These are phyloP conservation scores for Scaptomyza parva DNA, from an alignment of 2,888 invertebrate species.

Conservation along the genomic window DNA sequence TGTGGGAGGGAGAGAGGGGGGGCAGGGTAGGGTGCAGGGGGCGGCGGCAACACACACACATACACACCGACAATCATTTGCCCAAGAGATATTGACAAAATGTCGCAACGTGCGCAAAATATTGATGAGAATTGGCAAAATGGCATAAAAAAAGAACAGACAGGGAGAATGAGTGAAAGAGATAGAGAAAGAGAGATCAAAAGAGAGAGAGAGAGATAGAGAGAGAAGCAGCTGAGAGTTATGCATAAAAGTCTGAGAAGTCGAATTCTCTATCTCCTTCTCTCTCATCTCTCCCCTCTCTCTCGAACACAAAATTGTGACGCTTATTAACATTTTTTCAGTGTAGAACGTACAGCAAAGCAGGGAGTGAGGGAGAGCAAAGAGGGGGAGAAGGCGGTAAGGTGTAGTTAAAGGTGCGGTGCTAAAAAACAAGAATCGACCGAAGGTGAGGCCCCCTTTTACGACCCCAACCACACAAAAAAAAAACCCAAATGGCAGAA, in stretches of 20 bases:
- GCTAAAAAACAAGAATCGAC: conserved; percentile 3
- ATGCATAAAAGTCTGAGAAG: conserved; percentile 43
- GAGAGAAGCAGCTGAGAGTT: conserved; percentile 37
- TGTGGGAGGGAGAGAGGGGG: neutral
- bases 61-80: conserved; percentile 74
- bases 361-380: neutral
- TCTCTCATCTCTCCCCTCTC: neutral
- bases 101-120: conserved; percentile 84
- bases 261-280: neutral
- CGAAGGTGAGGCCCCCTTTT: neutral
- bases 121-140: conserved; percentile 79
- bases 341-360: neutral
- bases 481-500: conserved; percentile 29
- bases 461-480: neutral
- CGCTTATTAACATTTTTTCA: conserved; percentile 67
- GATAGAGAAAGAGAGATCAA: neutral
- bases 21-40: neutral
- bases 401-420: conserved; percentile 19
- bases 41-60: conserved; percentile 22
- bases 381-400: too few relatives aligned
- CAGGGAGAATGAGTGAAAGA: neutral
- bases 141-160: neutral
- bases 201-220: neutral
- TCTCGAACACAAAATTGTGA: conserved; percentile 47
- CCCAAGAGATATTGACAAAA: conserved; percentile 84